Percentiles rank a stretch among this genome's conserved stretches.
Evolutionary conservation across 1,140 invertebrate species (phyloP).

Genomic region (Pachyrhynchus sulphureomaculatus): DNA sequence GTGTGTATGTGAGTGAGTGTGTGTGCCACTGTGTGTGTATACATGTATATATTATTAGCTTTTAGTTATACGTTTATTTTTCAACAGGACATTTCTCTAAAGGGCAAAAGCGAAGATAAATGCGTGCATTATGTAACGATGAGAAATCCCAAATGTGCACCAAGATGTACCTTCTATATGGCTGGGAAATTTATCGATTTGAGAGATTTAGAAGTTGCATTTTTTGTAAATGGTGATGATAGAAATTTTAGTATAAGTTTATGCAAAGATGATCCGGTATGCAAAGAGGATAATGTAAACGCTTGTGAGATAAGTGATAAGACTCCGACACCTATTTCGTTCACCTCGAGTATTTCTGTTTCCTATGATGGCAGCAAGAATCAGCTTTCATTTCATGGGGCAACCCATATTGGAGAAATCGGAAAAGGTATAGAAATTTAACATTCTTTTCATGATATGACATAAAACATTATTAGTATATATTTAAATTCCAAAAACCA

Average conservation of each 20-base stretch:
- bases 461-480: neutral
- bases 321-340: neutral
- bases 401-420: neutral
- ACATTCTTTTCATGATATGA: neutral
- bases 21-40: too few relatives aligned
- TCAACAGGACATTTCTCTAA: too few relatives aligned
- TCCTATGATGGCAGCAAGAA: slow-evolving; percentile 4
- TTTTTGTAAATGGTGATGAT: neutral
- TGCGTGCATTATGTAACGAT: neutral
- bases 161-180: neutral
- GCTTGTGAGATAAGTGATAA: slow-evolving; percentile 3
- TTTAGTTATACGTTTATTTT: too few relatives aligned
- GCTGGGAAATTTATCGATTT: slow-evolving; percentile 7
- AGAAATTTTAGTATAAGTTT: slow-evolving; percentile 16
- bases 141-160: neutral
- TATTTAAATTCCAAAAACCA: neutral
- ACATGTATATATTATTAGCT: too few relatives aligned
- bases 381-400: neutral
- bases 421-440: slow-evolving; percentile 8
- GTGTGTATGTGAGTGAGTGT: too few relatives aligned
- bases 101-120: too few relatives aligned
- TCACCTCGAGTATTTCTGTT: neutral
- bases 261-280: neutral
- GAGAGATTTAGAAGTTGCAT: neutral
- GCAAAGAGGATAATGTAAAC: neutral